Conservation (phyloP, 64 coral and sea anemone species). For the Orbicella faveolata region DNA sequence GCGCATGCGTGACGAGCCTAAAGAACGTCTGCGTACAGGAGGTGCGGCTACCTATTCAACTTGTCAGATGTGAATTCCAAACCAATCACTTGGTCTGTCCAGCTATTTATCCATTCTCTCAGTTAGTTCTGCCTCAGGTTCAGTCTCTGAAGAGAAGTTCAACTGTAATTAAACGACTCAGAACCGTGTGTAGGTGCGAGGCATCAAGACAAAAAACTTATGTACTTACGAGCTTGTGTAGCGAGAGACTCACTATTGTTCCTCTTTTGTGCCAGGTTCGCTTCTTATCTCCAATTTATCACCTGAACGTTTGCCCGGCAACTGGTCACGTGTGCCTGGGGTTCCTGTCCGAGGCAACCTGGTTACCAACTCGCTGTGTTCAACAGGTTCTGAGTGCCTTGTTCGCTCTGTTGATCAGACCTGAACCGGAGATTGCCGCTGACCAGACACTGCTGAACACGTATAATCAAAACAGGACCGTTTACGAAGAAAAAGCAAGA, state of each 20-base stretch:
- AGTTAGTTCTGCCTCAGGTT: too few relatives aligned
- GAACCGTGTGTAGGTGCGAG: background rate
- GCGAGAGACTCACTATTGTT: background rate
- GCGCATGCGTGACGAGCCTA: too few relatives aligned
- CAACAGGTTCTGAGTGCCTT: slow-evolving; percentile 77
- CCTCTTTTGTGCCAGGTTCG: slow-evolving; percentile 38
- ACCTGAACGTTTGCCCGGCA: slow-evolving; percentile 71
- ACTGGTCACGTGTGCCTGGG: slow-evolving; percentile 86
- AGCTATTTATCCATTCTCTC: too few relatives aligned
- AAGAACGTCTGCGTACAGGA: too few relatives aligned
- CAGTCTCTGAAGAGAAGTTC: too few relatives aligned
- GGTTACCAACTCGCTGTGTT: slow-evolving; percentile 76
- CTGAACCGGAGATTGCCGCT: slow-evolving; percentile 58
- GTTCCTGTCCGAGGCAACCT: slow-evolving; percentile 58
- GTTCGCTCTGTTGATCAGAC: slow-evolving; percentile 73
- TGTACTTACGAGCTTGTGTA: background rate
- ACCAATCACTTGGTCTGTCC: too few relatives aligned
- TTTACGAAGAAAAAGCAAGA: slow-evolving; percentile 63
- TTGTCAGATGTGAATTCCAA: too few relatives aligned
- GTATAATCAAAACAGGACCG: slow-evolving; percentile 16
- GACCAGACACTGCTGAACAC: slow-evolving; percentile 45
- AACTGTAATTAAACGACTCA: too few relatives aligned
- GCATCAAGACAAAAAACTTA: background rate
- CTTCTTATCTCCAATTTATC: slow-evolving; percentile 74
- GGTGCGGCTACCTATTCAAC: too few relatives aligned